Evolutionary conservation across 2,797 vertebrate species (phyloP).

Genomic region (Euphonia xanthogaster): DNA sequence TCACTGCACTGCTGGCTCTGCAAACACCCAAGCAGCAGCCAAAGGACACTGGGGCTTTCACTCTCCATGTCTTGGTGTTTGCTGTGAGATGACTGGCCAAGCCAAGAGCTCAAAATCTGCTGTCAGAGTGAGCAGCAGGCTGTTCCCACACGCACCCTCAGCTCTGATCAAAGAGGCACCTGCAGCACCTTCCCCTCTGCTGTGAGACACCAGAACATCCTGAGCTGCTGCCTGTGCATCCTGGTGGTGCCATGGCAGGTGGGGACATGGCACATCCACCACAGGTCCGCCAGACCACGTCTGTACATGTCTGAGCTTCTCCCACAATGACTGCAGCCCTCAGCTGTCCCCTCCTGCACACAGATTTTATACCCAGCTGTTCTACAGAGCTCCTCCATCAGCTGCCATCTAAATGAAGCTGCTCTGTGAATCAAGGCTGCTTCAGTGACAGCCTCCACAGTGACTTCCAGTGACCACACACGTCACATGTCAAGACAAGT

Average conservation of each 20-base stretch:
- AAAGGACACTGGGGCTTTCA: background rate
- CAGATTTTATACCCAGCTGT: background rate
- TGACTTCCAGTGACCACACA: background rate
- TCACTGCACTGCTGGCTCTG: background rate
- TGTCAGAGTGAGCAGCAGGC: background rate
- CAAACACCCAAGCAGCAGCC: background rate
- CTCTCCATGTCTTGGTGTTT: background rate
- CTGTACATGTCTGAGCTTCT: background rate
- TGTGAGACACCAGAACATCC: background rate
- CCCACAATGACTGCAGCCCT: background rate
- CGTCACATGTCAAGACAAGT: accelerated
- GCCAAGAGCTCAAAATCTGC: background rate
- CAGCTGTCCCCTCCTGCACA: background rate
- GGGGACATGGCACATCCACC: background rate
- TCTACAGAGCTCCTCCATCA: background rate
- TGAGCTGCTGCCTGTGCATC: background rate
- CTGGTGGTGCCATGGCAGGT: background rate
- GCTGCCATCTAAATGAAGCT: background rate
- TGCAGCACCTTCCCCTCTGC: background rate
- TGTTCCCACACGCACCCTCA: background rate
- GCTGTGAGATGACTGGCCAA: background rate
- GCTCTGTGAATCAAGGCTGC: background rate
- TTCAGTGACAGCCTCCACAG: background rate
- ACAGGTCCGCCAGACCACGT: background rate
- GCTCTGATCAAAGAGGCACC: background rate